A percentile compares a stretch with the other conserved stretches of the same genome.
phyloP scores from a whole-genome alignment of 2,113 vertebrate species.

The Chionodraco myersi region DNA sequence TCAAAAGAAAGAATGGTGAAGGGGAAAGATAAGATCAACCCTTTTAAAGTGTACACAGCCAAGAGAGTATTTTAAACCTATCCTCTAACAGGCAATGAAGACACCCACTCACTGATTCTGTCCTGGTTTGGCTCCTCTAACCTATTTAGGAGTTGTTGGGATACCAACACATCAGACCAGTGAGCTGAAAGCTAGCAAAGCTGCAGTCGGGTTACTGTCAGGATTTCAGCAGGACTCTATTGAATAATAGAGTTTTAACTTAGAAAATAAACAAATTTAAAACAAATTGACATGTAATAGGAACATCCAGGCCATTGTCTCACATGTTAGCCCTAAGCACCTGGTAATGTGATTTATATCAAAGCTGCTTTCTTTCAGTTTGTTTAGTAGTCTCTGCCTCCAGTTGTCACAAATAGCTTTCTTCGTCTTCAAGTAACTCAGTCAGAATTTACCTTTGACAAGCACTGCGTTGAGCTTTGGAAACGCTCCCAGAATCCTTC shows the following conservation, averaged over 20 bases:
- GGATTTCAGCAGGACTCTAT: conserved; percentile 29
- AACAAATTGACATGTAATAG: conserved; percentile 41
- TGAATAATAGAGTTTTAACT: conserved; percentile 33
- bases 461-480: conserved; percentile 60
- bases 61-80: not conserved
- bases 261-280: conserved; percentile 48
- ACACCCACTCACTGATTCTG: not conserved
- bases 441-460: conserved; percentile 69
- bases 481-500: conserved; percentile 55
- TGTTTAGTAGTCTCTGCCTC: conserved; percentile 48
- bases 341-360: conserved; percentile 49
- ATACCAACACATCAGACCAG: conserved; percentile 19
- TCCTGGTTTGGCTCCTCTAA: not conserved
- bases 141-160: conserved; percentile 18
- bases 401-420: conserved; percentile 45
- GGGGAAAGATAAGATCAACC: not conserved
- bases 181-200: conserved; percentile 20
- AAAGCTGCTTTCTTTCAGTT: conserved; percentile 50
- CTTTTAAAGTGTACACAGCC: not conserved
- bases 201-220: conserved; percentile 32
- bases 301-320: conserved; percentile 44
- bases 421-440: conserved; percentile 54
- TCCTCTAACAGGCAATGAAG: not conserved
- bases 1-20: not conserved
- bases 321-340: conserved; percentile 48